Conservation (phyloP, 2,888 invertebrate genomes). For the Lottia scabra region DNA sequence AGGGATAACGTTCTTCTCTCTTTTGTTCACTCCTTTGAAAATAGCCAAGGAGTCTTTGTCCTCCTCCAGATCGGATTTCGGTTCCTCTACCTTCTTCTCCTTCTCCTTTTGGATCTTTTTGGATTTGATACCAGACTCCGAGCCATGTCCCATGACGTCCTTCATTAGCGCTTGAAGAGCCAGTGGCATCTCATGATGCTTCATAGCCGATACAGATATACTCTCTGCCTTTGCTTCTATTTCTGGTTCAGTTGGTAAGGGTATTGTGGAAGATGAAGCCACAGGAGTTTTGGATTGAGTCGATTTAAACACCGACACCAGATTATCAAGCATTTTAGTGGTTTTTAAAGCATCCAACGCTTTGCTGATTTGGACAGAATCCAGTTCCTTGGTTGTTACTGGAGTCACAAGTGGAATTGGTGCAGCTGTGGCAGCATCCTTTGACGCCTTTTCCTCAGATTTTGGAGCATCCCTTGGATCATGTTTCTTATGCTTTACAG, state of each 20-base stretch:
- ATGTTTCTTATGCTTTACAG: no score
- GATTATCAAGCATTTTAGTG: not conserved
- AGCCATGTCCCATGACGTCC: conserved; percentile 31
- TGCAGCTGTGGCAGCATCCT: not conserved
- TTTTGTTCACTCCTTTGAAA: not conserved
- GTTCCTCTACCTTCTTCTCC: conserved; percentile 1
- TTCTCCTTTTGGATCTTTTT: conserved; percentile 8
- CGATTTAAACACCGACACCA: not conserved
- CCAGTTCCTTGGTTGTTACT: not conserved
- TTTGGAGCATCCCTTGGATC: not conserved
- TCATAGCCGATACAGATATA: not conserved
- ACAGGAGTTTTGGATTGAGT: not conserved
- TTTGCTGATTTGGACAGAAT: not conserved
- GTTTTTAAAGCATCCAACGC: not conserved
- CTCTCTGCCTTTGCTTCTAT: not conserved
- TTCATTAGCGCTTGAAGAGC: conserved; percentile 39
- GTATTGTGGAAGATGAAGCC: not conserved
- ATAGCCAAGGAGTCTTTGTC: not conserved
- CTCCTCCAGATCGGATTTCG: not conserved
- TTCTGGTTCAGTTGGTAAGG: not conserved
- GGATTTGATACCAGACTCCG: conserved; percentile 19
- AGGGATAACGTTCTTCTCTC: not conserved
- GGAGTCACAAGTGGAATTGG: not conserved
- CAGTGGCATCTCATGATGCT: conserved; percentile 22
- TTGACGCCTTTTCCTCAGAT: not conserved